Percentiles rank a stretch among this genome's conserved stretches.
Conservation (phyloP, 2,888 invertebrate species). For the Ormyrus nitidulus region DNA sequence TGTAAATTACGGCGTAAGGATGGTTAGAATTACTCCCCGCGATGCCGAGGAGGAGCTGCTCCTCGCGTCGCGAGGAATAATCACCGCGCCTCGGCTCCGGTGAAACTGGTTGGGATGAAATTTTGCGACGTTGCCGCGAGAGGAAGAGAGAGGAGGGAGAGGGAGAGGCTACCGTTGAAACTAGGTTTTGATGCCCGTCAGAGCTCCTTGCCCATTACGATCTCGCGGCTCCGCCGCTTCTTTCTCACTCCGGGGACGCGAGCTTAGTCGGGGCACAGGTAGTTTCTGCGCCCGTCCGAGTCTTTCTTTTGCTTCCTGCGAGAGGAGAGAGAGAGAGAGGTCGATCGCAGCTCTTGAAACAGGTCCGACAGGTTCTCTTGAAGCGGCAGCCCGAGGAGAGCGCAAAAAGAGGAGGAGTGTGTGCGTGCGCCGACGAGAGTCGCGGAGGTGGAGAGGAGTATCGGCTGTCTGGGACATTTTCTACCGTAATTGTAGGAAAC, state of each 20-base stretch:
- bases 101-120: conserved; percentile 35
- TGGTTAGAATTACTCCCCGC: conserved; percentile 20
- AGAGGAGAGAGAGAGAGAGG: conserved; percentile 5
- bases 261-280: conserved; percentile 59
- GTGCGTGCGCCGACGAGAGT: background rate
- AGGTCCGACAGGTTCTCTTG: conserved; percentile 66
- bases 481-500: conserved; percentile 28
- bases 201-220: conserved; percentile 37
- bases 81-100: conserved; percentile 10
- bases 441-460: conserved; percentile 17
- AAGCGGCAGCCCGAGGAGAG: conserved; percentile 42
- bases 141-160: no score
- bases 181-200: conserved; percentile 36
- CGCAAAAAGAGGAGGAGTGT: conserved; percentile 7
- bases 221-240: conserved; percentile 9
- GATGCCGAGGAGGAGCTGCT: no score
- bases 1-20: conserved; percentile 32
- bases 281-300: conserved; percentile 50
- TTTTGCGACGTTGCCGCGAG: conserved; percentile 31
- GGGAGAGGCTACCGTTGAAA: conserved; percentile 34
- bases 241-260: conserved; percentile 10
- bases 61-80: conserved; percentile 16
- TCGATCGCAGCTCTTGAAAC: conserved; percentile 60
- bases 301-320: conserved; percentile 53
- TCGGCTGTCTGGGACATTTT: conserved; percentile 39